Evolutionary conservation across 2,888 invertebrate genomes (phyloP).

Genomic region (Graphium colonna): DNA sequence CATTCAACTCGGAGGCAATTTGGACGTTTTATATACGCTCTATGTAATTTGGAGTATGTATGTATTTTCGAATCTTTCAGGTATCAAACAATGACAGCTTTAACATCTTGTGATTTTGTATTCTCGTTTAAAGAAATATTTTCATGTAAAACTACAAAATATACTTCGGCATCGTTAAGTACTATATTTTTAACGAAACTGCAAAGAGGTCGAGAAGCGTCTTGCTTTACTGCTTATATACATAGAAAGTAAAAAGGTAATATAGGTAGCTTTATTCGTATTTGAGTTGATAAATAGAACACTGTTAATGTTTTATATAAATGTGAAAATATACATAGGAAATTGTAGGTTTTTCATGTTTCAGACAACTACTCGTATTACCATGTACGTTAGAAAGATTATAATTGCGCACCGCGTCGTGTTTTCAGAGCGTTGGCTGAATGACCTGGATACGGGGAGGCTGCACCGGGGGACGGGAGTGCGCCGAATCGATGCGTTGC

Average conservation of each 20-base stretch:
- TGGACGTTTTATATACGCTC: constrained; percentile 6
- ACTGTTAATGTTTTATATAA: neutral
- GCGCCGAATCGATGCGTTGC: constrained; percentile 75
- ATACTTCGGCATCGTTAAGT: too few species aligned
- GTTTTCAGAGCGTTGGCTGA: constrained; percentile 39
- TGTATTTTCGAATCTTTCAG: too few species aligned
- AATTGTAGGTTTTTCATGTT: neutral
- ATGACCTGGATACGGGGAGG: constrained; percentile 75
- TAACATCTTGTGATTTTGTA: too few species aligned
- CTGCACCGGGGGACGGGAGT: constrained; percentile 51
- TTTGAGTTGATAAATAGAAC: neutral
- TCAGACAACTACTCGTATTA: neutral
- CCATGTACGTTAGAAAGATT: constrained; percentile 11
- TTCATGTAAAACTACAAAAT: too few species aligned
- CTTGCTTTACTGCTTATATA: too few species aligned
- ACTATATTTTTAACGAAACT: too few species aligned
- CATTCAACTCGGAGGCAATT: constrained; percentile 17
- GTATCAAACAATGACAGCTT: too few species aligned
- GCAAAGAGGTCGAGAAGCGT: too few species aligned
- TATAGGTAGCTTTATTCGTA: neutral
- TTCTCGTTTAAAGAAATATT: too few species aligned
- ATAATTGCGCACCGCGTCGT: constrained; percentile 34
- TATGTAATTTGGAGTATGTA: neutral
- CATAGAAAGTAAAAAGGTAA: too few species aligned
- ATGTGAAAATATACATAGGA: too few species aligned